A percentile compares a stretch with the other conserved stretches of the same genome.
These are phyloP conservation scores for Neomonachus schauinslandi DNA, from an alignment of 2,113 vertebrate species.

Conservation along the genomic window DNA sequence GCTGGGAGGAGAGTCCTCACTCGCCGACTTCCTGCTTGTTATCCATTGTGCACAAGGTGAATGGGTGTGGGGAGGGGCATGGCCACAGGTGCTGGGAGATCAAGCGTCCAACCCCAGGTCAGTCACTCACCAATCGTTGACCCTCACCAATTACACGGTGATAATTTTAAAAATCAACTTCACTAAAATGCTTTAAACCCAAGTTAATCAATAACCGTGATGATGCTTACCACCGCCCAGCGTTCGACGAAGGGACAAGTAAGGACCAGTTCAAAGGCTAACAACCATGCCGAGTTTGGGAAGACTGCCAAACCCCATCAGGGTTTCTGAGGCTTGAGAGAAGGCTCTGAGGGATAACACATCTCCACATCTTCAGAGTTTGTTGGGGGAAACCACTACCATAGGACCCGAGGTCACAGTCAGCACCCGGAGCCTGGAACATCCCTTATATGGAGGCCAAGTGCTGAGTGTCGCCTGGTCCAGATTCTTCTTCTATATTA, in stretches of 20 bases:
- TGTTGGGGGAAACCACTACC: background rate
- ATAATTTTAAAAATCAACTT: background rate
- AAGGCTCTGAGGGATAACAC: background rate
- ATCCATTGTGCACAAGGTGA: background rate
- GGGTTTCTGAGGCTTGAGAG: no score
- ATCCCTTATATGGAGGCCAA: background rate
- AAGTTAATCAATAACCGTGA: background rate
- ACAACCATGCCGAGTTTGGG: accelerated
- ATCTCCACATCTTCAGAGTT: background rate
- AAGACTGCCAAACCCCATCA: accelerated
- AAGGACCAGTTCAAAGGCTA: background rate
- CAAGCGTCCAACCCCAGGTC: background rate
- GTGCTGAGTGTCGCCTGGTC: no score
- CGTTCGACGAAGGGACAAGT: accelerated
- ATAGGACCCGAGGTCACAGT: accelerated
- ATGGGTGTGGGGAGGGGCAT: background rate
- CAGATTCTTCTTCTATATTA: background rate
- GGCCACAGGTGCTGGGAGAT: background rate
- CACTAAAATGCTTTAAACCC: background rate
- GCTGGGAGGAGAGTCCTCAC: background rate
- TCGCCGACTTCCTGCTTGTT: background rate
- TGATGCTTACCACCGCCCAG: background rate
- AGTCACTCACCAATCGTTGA: background rate
- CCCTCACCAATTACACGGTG: background rate
- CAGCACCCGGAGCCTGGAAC: background rate